Conservation (phyloP, 2,797 vertebrate genomes). For the Fratercula arctica region DNA sequence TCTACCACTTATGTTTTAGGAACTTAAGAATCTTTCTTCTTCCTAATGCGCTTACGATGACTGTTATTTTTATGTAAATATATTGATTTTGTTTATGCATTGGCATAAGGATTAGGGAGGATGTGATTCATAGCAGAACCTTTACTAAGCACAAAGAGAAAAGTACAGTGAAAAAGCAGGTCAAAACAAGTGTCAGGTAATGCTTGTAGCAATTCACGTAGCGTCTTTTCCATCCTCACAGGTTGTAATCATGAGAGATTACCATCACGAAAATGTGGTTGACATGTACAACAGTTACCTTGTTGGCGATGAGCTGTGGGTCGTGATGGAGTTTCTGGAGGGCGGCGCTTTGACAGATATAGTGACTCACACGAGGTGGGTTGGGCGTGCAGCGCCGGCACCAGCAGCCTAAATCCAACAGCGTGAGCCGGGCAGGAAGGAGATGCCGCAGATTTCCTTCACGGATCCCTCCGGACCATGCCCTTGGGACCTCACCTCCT, state of each 20-base stretch:
- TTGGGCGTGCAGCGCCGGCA: neutral
- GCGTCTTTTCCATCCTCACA: conserved; percentile 25
- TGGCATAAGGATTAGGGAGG: neutral
- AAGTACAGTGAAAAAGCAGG: neutral
- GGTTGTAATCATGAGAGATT: conserved; percentile 92
- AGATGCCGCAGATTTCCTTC: rapidly evolving
- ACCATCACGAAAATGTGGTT: conserved; percentile 90
- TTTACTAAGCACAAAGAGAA: neutral
- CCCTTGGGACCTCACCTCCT: neutral
- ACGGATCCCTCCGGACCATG: rapidly evolving
- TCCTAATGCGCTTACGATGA: neutral
- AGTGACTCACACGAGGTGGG: conserved; percentile 88
- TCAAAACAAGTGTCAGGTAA: neutral
- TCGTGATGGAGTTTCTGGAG: conserved; percentile 92
- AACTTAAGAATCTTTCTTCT: neutral
- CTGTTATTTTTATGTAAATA: conserved; percentile 12
- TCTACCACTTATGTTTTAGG: neutral
- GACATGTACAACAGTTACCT: conserved; percentile 93
- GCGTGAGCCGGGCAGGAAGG: neutral
- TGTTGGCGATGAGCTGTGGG: conserved; percentile 88
- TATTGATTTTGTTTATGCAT: neutral
- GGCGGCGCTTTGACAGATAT: conserved; percentile 90
- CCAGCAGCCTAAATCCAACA: neutral
- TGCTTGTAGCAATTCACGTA: neutral
- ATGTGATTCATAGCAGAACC: neutral